Conservation (phyloP, 2,888 invertebrate genomes). For the Drosophila meridionalis region DNA sequence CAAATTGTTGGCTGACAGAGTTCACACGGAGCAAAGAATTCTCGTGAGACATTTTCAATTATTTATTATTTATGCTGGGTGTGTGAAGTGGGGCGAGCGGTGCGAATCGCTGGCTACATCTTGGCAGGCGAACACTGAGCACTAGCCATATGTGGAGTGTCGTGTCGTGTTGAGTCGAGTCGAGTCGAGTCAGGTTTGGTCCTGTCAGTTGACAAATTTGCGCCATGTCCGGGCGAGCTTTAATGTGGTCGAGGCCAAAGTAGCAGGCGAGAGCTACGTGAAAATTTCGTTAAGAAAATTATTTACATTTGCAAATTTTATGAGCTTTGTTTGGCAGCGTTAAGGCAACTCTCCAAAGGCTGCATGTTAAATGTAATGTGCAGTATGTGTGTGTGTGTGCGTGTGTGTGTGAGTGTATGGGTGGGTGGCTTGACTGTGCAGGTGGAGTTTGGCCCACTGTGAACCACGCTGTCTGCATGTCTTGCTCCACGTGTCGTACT, state of each 20-base stretch:
- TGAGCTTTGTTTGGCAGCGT: conserved; percentile 73
- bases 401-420: conserved; percentile 6
- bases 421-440: conserved; percentile 10
- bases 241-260: conserved; percentile 64
- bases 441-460: conserved; percentile 22
- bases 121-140: conserved; percentile 31
- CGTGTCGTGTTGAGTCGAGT: conserved; percentile 24
- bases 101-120: conserved; percentile 22
- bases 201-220: conserved; percentile 75
- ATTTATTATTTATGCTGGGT: conserved; percentile 76
- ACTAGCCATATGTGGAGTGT: conserved; percentile 70
- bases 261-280: conserved; percentile 53
- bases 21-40: conserved; percentile 70
- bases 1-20: conserved; percentile 73
- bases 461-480: conserved; percentile 35
- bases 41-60: conserved; percentile 81
- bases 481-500: conserved; percentile 73
- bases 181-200: conserved; percentile 43
- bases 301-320: conserved; percentile 80
- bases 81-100: not conserved
- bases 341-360: conserved; percentile 61
- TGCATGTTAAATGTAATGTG: conserved; percentile 76
- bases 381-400: conserved; percentile 23
- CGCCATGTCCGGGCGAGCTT: conserved; percentile 61
- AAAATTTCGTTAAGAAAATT: conserved; percentile 79